These are phyloP conservation scores for Copidosoma floridanum DNA, from an alignment of 1,140 invertebrate genomes.

Conservation along the genomic window DNA sequence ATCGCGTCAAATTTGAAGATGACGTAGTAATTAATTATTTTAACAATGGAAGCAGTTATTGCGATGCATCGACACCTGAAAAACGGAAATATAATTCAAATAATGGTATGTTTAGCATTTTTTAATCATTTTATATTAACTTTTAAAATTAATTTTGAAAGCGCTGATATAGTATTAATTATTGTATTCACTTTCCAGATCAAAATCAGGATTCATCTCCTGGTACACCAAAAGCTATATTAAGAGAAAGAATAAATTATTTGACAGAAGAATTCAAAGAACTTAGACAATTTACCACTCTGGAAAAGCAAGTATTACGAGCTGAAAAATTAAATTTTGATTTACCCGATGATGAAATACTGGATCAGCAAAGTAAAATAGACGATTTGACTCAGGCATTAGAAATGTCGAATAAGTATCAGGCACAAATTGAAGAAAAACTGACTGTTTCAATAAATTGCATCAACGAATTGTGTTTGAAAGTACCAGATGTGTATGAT, in stretches of 20 bases:
- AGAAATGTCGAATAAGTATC: slow-evolving; percentile 2
- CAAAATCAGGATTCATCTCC: slow-evolving; percentile 14
- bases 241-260: slow-evolving; percentile 33
- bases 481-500: slow-evolving; percentile 6
- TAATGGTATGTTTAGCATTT: not conserved
- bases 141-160: not conserved
- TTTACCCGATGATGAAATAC: slow-evolving; percentile 1
- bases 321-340: slow-evolving; percentile 24
- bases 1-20: slow-evolving; percentile 24
- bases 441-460: slow-evolving; percentile 7
- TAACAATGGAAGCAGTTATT: slow-evolving; percentile 12
- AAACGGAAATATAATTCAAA: not conserved
- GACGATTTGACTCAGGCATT: slow-evolving; percentile 2
- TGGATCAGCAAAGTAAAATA: slow-evolving; percentile 10
- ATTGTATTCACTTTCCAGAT: too few relatives aligned
- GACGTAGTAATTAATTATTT: slow-evolving; percentile 12
- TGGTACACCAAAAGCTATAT: slow-evolving; percentile 36
- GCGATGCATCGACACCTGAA: slow-evolving; percentile 6
- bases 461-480: slow-evolving; percentile 1
- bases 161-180: too few relatives aligned
- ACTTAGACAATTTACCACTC: slow-evolving; percentile 38
- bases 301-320: slow-evolving; percentile 42
- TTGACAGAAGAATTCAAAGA: slow-evolving; percentile 31
- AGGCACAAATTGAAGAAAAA: slow-evolving; percentile 9
- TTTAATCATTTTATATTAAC: not conserved